Conservation (phyloP, 2,888 invertebrate genomes). For the Mythimna ferrago region DNA sequence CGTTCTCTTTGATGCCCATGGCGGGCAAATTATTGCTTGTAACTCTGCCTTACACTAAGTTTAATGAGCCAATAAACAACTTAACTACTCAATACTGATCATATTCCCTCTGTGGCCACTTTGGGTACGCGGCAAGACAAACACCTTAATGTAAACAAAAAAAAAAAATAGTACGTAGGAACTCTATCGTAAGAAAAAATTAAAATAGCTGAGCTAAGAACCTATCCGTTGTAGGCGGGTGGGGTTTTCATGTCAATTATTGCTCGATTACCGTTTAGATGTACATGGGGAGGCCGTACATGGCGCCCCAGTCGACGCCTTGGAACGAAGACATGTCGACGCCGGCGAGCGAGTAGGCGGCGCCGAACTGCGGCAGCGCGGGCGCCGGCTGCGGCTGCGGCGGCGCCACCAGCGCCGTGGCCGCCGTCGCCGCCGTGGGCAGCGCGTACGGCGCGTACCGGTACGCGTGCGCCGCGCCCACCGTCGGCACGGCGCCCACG, state of each 20-base stretch:
- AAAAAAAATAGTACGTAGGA: conserved; percentile 78
- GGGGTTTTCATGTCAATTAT: conserved; percentile 62
- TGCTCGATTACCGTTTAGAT: conserved; percentile 89
- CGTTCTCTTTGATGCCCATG: conserved; percentile 85
- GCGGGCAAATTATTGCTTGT: conserved; percentile 78
- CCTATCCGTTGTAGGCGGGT: conserved; percentile 76
- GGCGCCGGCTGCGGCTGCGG: conserved; percentile 91
- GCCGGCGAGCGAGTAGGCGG: conserved; percentile 95
- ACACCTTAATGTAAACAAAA: conserved; percentile 63
- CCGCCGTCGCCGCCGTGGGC: conserved; percentile 76
- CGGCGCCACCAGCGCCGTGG: conserved; percentile 86
- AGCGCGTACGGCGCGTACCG: conserved; percentile 90
- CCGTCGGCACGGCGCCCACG: conserved; percentile 69
- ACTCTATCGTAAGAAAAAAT: conserved; percentile 74
- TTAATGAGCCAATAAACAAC: conserved; percentile 75
- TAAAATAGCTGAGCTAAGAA: conserved; percentile 67
- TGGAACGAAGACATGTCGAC: conserved; percentile 98
- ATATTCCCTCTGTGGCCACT: conserved; percentile 70
- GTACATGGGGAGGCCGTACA: conserved; percentile 98
- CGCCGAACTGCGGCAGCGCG: conserved; percentile 92
- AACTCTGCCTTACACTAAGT: conserved; percentile 76
- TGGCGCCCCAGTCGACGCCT: conserved; percentile 97
- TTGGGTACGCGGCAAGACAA: conserved; percentile 78
- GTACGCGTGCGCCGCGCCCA: conserved; percentile 86
- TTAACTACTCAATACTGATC: conserved; percentile 79